phyloP scores from a whole-genome alignment of 2,113 vertebrate genomes.

The Pygoscelis adeliae region DNA sequence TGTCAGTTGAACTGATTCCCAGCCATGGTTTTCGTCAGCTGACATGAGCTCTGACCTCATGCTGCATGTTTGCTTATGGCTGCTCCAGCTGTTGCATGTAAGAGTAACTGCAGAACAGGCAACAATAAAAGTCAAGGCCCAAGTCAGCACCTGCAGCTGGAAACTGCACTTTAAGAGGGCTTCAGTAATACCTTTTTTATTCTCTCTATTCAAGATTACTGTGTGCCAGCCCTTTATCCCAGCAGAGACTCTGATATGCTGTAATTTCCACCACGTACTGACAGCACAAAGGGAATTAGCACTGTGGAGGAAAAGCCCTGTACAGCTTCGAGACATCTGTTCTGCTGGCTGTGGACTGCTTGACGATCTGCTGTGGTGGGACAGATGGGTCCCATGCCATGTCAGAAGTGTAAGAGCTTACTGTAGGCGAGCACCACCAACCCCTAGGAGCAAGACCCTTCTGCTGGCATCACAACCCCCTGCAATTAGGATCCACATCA shows the following conservation, averaged over 20 bases:
- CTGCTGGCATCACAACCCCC: not conserved
- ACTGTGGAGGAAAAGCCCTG: not conserved
- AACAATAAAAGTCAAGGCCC: not conserved
- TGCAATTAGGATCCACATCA: not conserved
- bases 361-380: not conserved
- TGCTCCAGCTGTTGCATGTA: not conserved
- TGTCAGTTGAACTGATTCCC: not conserved
- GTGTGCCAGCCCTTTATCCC: not conserved
- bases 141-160: not conserved
- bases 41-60: not conserved
- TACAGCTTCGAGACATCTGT: not conserved
- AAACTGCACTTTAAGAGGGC: not conserved
- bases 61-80: not conserved
- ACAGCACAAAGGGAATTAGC: not conserved
- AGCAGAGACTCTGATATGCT: not conserved
- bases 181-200: not conserved
- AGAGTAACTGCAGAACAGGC: not conserved
- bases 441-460: not conserved
- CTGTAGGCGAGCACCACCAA: not conserved
- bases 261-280: not conserved
- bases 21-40: not conserved
- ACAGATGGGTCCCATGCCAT: not conserved
- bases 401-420: not conserved
- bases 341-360: not conserved
- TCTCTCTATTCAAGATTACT: not conserved